Conservation (phyloP, 2,797 vertebrate species). For the Carduelis carduelis region DNA sequence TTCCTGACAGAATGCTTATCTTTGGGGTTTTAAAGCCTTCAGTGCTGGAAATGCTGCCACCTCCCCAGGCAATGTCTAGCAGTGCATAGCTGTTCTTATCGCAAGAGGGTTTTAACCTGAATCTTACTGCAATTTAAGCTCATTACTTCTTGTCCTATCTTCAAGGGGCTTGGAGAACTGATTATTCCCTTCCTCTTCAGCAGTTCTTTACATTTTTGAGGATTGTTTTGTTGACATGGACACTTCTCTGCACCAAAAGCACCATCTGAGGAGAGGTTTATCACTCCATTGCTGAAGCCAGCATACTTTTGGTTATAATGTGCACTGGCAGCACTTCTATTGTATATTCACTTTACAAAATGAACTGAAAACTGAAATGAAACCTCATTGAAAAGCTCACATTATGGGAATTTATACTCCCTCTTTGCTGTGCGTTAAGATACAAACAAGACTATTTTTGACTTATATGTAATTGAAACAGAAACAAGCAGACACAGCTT, state of each 20-base stretch:
- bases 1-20: constrained; percentile 25
- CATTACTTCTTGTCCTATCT: constrained; percentile 29
- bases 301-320: not conserved
- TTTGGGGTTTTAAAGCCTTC: not conserved
- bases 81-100: not conserved
- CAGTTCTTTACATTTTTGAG: not conserved
- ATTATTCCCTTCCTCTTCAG: constrained; percentile 44
- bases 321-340: not conserved
- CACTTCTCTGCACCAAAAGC: constrained; percentile 3
- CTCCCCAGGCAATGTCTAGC: constrained; percentile 9
- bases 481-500: not conserved
- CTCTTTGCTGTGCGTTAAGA: constrained; percentile 21
- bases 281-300: not conserved
- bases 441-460: constrained; percentile 21
- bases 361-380: constrained; percentile 16
- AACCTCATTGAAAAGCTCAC: constrained; percentile 4
- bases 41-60: not conserved
- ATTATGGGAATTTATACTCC: constrained; percentile 24
- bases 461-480: not conserved
- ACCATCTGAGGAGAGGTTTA: not conserved
- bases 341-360: constrained; percentile 10
- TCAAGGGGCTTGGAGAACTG: not conserved
- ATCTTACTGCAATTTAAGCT: constrained; percentile 26
- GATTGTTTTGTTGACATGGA: constrained; percentile 27
- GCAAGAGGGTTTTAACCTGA: not conserved